Evolutionary conservation across 2,113 vertebrate species (phyloP).

Genomic region (Poecilia latipinna): DNA sequence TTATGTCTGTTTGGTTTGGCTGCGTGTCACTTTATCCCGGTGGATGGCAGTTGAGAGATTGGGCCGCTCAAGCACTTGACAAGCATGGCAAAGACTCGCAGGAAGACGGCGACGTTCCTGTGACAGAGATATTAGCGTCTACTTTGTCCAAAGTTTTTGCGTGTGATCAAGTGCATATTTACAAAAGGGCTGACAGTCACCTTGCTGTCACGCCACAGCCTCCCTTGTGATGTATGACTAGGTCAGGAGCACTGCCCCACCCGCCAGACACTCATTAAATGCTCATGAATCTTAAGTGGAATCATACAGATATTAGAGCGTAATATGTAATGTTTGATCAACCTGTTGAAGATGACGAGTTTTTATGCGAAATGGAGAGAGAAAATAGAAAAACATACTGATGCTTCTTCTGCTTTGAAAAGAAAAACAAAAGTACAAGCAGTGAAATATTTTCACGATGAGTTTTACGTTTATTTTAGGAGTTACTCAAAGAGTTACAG

Average conservation of each 20-base stretch:
- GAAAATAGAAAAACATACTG: background rate
- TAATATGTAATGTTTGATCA: background rate
- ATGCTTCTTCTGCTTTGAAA: background rate
- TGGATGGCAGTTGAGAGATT: conserved; percentile 67
- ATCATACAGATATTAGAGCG: background rate
- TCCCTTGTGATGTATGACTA: conserved; percentile 52
- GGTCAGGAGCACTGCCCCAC: conserved; percentile 37
- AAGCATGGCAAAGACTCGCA: conserved; percentile 53
- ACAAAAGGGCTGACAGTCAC: conserved; percentile 47
- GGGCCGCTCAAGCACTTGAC: conserved; percentile 60
- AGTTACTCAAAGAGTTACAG: too few species aligned
- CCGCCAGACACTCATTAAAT: conserved; percentile 57
- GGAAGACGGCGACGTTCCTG: conserved; percentile 11
- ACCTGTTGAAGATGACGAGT: background rate
- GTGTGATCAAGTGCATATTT: conserved; percentile 21
- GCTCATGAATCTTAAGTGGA: conserved; percentile 59
- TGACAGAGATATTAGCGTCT: conserved; percentile 1
- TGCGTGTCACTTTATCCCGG: conserved; percentile 48
- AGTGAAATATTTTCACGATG: too few species aligned
- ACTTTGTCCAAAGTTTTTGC: background rate
- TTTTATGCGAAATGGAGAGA: background rate
- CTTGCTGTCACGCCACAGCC: conserved; percentile 42
- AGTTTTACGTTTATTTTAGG: too few species aligned
- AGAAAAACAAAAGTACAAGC: too few species aligned
- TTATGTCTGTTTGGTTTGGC: conserved; percentile 60